Evolutionary conservation across 2,797 vertebrate genomes (phyloP), one percentile per base, ranked within the genome.

Genomic region (Nasua narica): DNA sequence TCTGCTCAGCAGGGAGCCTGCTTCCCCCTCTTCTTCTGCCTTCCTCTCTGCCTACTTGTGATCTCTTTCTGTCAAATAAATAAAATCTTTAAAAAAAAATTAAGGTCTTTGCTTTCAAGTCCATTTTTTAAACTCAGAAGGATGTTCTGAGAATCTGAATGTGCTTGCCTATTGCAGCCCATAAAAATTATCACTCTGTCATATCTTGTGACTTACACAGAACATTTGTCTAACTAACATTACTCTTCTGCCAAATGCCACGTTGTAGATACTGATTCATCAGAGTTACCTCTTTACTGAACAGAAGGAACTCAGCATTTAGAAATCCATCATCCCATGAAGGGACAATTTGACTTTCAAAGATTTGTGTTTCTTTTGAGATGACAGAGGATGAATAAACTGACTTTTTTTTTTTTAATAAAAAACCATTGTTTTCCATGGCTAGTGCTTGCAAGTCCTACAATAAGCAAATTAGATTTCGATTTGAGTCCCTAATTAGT

Each of bases 221-320:
- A 87, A 60, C 78, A n/a, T 95, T 84, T 92, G 78, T 96, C 92
- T 94, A 74, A 74, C 62, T 56, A 96, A 81, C 79, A 78, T 82
- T 50, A 62, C 37, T 23, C 6, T 32, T 91, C 77, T 95, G 46
- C 58, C 87, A 92, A 65, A 56, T 84, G 50, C 40, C 50, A 54
- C 52, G 90, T 92, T 65, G 72, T 69, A 69, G 56, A 54, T 60
- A 79, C 72, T 72, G 95, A 93, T 40, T 91, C 70, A 50, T 81
- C 70, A 37, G 76, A 76, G 10, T 72, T 93, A 79, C 52, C 58
- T 77, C 74, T 58, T 91, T 40, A 32, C 21, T 56, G 40, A 70
- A 90, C 82, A 95, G 69, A 76, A 85, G 40, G 35, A 91, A 32
- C 35, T 77, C 19, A 11, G 13, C 52, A 37, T 82, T 83, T 54